Percentiles rank a stretch among this genome's conserved stretches.
phyloP scores from a whole-genome alignment of 2,797 vertebrate genomes.

The Darevskia mixta region DNA sequence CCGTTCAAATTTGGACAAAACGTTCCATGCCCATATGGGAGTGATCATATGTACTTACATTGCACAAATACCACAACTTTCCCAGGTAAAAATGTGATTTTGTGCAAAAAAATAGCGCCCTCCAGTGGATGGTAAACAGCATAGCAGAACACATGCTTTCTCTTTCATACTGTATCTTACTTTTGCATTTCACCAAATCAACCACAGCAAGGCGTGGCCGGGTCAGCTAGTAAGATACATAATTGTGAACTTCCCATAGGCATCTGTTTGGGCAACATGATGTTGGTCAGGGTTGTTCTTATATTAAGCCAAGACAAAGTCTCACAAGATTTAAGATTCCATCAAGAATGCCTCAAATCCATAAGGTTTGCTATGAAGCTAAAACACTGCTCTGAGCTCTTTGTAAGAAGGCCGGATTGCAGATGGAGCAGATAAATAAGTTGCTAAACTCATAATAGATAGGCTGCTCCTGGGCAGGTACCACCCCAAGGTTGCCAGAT shows the following conservation, averaged over 20 bases:
- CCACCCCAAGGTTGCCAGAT: background rate
- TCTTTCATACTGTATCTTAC: no score
- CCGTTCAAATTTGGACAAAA: no score
- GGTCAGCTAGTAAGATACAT: background rate
- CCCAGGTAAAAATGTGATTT: no score
- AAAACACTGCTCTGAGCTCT: background rate
- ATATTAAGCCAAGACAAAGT: background rate
- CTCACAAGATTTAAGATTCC: background rate
- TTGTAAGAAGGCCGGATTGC: background rate
- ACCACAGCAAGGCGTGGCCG: no score
- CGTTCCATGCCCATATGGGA: no score
- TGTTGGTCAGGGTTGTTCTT: background rate
- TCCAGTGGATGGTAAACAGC: no score
- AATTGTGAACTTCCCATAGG: background rate
- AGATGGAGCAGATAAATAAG: background rate
- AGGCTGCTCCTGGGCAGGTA: background rate
- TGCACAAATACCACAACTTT: no score
- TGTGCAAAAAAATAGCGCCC: no score
- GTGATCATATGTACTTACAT: no score
- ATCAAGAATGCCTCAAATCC: background rate
- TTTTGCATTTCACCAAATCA: no score
- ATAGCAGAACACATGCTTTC: no score
- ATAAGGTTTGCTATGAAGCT: background rate
- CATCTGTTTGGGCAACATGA: background rate
- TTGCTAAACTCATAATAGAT: constrained; percentile 1